These are phyloP conservation scores for Calephelis perditalis DNA, from an alignment of 2,888 invertebrate species.

Conservation along the genomic window DNA sequence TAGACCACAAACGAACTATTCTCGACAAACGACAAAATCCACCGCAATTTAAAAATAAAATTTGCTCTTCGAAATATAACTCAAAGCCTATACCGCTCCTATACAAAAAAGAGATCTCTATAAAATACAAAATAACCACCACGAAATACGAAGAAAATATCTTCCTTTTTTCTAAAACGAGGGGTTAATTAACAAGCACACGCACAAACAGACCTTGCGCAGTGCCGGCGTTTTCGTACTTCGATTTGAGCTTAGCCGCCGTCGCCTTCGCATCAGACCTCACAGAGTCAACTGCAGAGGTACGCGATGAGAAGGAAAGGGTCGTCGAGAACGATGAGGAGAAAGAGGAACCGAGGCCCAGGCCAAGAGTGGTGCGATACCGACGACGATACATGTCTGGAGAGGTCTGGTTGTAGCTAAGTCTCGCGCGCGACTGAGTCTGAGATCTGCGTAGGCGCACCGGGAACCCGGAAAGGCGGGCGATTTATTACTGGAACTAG, in stretches of 20 bases:
- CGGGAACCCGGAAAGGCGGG: constrained; percentile 63
- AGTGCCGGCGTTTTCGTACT: constrained; percentile 69
- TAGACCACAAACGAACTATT: too few relatives aligned
- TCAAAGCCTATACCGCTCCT: too few relatives aligned
- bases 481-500: constrained; percentile 65
- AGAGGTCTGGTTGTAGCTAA: constrained; percentile 37
- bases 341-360: constrained; percentile 65
- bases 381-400: constrained; percentile 65
- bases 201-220: constrained; percentile 61
- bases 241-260: constrained; percentile 69
- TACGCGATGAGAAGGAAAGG: constrained; percentile 38
- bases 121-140: too few relatives aligned
- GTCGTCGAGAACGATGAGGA: constrained; percentile 63
- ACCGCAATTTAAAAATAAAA: too few relatives aligned
- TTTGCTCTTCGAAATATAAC: too few relatives aligned
- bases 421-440: constrained; percentile 50
- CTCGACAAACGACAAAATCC: too few relatives aligned
- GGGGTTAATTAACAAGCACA: constrained; percentile 19
- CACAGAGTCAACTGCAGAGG: constrained; percentile 46
- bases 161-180: neutral
- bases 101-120: too few relatives aligned
- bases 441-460: constrained; percentile 50
- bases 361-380: constrained; percentile 67
- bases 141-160: too few relatives aligned
- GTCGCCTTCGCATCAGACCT: constrained; percentile 68